Conservation (phyloP, 2,888 invertebrate genomes). For the Ormia ochracea region DNA sequence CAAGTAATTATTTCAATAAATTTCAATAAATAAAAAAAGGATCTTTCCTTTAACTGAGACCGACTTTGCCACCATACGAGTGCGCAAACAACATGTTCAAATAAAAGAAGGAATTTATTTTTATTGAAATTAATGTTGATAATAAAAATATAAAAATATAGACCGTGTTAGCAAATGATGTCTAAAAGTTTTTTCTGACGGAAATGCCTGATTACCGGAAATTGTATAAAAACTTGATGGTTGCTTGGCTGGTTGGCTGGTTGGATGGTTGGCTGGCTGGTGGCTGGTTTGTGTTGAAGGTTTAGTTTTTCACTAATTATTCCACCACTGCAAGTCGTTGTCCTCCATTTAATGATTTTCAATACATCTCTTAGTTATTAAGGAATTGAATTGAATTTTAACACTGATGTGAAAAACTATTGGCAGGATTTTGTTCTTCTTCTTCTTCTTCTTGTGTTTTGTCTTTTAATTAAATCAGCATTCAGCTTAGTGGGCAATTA, state of each 20-base stretch:
- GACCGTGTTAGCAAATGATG: background rate
- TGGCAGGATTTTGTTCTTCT: background rate
- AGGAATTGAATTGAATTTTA: background rate
- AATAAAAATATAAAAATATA: constrained; percentile 31
- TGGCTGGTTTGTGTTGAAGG: background rate
- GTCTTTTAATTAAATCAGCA: too few species aligned
- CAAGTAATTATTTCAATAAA: constrained; percentile 18
- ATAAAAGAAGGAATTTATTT: background rate
- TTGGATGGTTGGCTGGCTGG: too few species aligned
- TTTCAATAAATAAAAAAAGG: background rate
- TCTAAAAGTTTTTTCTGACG: background rate
- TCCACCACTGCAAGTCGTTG: background rate
- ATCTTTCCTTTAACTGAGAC: constrained; percentile 1
- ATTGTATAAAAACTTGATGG: too few species aligned
- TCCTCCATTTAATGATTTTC: background rate
- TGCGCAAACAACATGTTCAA: background rate
- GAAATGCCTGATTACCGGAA: constrained; percentile 45
- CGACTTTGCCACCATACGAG: background rate
- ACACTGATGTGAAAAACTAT: background rate
- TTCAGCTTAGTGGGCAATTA: too few species aligned
- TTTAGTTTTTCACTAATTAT: background rate
- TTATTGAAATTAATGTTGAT: constrained; percentile 40
- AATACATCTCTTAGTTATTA: background rate
- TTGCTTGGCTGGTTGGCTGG: too few species aligned
- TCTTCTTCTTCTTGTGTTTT: too few species aligned